phyloP scores from a whole-genome alignment of 2,888 invertebrate species.

The Pyrochroa serraticornis region DNA sequence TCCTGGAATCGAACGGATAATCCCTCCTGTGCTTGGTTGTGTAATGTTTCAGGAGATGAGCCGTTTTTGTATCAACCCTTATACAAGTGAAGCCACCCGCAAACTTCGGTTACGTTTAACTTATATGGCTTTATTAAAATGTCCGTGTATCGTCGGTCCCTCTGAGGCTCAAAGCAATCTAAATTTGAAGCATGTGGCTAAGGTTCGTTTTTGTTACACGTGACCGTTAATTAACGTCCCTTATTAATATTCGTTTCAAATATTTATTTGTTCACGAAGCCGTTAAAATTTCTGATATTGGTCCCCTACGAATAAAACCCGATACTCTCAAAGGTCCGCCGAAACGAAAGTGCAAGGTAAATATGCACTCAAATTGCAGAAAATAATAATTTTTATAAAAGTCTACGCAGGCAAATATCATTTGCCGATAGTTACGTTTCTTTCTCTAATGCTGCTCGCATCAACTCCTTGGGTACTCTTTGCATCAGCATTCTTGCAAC shows the following conservation, averaged over 20 bases:
- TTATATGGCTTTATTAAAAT: conserved; percentile 43
- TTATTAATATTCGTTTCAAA: conserved; percentile 32
- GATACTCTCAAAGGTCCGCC: too few species aligned
- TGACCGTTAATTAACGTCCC: conserved; percentile 25
- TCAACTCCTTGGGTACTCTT: too few species aligned
- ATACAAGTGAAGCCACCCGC: conserved; percentile 28
- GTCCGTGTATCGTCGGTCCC: conserved; percentile 32
- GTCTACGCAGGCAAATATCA: too few species aligned
- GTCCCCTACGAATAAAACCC: conserved; percentile 4
- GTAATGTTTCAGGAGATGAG: conserved; percentile 7
- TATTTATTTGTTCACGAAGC: conserved; percentile 30
- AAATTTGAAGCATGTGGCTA: conserved; percentile 23
- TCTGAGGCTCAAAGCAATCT: conserved; percentile 31
- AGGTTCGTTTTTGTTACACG: conserved; percentile 27
- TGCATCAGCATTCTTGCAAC: too few species aligned
- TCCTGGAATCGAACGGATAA: too few species aligned
- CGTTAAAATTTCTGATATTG: conserved; percentile 25
- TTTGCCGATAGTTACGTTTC: too few species aligned
- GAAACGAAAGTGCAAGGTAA: too few species aligned
- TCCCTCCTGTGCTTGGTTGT: neutral
- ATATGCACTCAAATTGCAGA: too few species aligned
- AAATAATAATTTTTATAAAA: too few species aligned
- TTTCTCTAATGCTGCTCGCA: too few species aligned
- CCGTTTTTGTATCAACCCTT: conserved; percentile 26
- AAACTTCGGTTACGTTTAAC: conserved; percentile 36